phyloP scores from a whole-genome alignment of 2,113 vertebrate species.

The Corythornis madagascariensis region DNA sequence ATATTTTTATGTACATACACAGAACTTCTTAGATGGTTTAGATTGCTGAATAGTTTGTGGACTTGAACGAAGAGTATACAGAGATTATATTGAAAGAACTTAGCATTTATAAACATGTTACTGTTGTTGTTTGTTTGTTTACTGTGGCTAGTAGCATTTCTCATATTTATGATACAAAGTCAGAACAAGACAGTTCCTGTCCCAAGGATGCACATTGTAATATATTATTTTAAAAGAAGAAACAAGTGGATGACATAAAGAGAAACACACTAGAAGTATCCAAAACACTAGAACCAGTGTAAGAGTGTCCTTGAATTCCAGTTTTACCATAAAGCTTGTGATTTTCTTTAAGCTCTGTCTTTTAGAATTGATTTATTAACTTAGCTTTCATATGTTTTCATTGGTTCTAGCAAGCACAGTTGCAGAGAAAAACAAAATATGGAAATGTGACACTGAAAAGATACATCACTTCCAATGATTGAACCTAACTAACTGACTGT shows the following conservation, averaged over 20 bases:
- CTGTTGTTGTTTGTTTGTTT: not conserved
- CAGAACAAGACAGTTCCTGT: not conserved
- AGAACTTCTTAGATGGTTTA: not conserved
- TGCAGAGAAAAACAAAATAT: not conserved
- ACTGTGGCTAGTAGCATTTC: not conserved
- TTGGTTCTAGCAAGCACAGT: not conserved
- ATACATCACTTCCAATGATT: not conserved
- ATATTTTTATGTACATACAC: not conserved
- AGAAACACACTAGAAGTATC: not conserved
- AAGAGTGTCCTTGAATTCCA: not conserved
- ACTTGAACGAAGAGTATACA: not conserved
- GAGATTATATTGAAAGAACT: not conserved
- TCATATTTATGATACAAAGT: not conserved
- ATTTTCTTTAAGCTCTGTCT: not conserved
- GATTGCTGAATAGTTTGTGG: not conserved
- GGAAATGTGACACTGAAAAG: not conserved
- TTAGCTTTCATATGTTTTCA: not conserved
- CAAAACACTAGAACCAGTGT: not conserved
- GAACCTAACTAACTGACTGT: not conserved
- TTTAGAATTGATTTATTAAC: not conserved
- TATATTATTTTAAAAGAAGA: not conserved
- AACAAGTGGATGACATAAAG: fast-evolving
- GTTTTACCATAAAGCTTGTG: not conserved
- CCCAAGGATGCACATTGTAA: not conserved
- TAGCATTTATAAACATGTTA: not conserved